Evolutionary conservation across 2,888 invertebrate species (phyloP).

Genomic region (Caenorhabditis sp.): DNA sequence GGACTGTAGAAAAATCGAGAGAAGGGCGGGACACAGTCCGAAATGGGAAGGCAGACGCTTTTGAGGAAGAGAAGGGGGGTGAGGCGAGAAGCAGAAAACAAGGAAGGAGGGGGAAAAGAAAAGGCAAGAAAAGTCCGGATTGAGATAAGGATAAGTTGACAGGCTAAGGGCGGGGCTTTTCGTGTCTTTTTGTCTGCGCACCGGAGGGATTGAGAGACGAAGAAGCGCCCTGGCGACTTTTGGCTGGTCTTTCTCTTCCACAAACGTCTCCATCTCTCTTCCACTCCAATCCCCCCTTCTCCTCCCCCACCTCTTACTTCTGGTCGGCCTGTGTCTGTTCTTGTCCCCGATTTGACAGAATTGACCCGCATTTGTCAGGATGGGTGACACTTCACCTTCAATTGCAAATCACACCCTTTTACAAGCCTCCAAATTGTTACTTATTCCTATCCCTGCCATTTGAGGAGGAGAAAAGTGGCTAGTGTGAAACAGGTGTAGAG

Average conservation of each 20-base stretch:
- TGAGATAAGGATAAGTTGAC: conserved; percentile 68
- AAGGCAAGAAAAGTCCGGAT: conserved; percentile 59
- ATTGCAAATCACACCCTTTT: conserved; percentile 61
- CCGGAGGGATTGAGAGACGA: too few relatives aligned
- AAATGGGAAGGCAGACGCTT: conserved; percentile 49
- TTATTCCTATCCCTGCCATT: conserved; percentile 26
- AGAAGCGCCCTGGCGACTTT: conserved; percentile 58
- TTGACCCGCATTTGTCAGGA: conserved; percentile 65
- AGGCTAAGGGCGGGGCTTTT: conserved; percentile 63
- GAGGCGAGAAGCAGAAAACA: conserved; percentile 31
- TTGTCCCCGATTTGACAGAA: conserved; percentile 65
- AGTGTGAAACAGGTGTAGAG: conserved; percentile 28
- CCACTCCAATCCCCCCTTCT: conserved; percentile 40
- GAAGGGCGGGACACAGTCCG: conserved; percentile 37
- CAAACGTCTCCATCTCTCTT: conserved; percentile 16
- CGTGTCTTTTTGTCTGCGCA: conserved; percentile 65
- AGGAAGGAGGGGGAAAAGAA: conserved; percentile 31
- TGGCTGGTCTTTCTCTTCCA: conserved; percentile 47
- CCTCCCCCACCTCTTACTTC: conserved; percentile 41
- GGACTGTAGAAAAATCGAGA: conserved; percentile 40
- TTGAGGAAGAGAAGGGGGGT: conserved; percentile 39
- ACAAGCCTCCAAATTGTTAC: conserved; percentile 44
- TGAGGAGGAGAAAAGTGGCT: conserved; percentile 5
- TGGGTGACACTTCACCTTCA: conserved; percentile 63
- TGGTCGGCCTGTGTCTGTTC: conserved; percentile 48